These are phyloP conservation scores for Chauna torquata DNA, from an alignment of 2,113 vertebrate species.

Conservation along the genomic window DNA sequence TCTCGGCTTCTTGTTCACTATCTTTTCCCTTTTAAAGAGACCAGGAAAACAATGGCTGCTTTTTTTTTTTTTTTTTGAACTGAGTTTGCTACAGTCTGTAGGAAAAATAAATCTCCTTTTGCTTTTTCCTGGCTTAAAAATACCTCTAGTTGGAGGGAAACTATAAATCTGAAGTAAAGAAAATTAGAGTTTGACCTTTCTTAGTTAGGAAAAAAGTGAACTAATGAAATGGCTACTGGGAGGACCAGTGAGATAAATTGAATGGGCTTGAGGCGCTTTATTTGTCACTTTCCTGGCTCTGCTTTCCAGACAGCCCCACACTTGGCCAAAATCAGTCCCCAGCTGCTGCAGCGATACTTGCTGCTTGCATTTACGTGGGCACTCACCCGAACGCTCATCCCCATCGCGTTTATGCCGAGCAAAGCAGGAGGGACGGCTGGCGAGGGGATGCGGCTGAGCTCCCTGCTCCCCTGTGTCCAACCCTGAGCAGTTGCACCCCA, in stretches of 20 bases:
- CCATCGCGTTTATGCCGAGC: not conserved
- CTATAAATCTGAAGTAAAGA: not conserved
- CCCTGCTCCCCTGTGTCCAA: rapidly evolving
- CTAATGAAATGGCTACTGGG: not conserved
- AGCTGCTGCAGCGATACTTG: not conserved
- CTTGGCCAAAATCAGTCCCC: not conserved
- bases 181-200: constrained; percentile 35
- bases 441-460: not conserved
- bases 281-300: not conserved
- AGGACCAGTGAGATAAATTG: not conserved
- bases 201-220: constrained; percentile 31
- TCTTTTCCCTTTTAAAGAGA: not conserved
- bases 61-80: not conserved
- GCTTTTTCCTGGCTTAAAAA: constrained; percentile 11
- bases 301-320: not conserved
- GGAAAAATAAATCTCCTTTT: constrained; percentile 13
- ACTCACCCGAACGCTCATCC: not conserved
- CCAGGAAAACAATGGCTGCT: not conserved
- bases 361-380: not conserved
- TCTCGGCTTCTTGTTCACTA: not conserved
- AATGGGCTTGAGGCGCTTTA: not conserved
- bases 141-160: constrained; percentile 44
- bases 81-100: not conserved
- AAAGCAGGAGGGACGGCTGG: rapidly evolving
- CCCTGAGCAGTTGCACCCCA: rapidly evolving